Percentiles rank a stretch among this genome's conserved stretches.
These are phyloP conservation scores for Goniozus legneri DNA, from an alignment of 1,140 invertebrate species.

Conservation along the genomic window DNA sequence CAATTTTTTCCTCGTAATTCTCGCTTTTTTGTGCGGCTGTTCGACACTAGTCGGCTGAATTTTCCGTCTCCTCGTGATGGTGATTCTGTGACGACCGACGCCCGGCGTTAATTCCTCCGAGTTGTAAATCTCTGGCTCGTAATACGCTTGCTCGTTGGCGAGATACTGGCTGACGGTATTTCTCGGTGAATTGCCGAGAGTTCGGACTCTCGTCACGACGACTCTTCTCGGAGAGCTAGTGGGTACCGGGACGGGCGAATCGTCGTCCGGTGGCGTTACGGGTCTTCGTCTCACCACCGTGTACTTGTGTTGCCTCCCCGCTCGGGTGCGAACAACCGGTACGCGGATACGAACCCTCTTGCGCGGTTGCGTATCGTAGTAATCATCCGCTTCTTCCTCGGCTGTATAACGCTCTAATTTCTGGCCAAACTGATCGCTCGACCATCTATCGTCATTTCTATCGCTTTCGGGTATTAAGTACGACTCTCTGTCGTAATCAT, in stretches of 20 bases:
- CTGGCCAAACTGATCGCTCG: neutral
- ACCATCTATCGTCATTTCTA: slow-evolving; percentile 10
- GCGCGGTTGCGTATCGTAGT: slow-evolving; percentile 22
- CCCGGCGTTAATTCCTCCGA: slow-evolving; percentile 11
- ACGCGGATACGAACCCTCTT: slow-evolving; percentile 44
- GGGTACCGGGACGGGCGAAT: slow-evolving; percentile 7
- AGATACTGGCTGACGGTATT: neutral
- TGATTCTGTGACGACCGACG: slow-evolving; percentile 39
- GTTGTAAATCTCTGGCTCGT: neutral
- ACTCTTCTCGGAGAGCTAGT: slow-evolving; percentile 33
- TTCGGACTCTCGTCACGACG: slow-evolving; percentile 41
- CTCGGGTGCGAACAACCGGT: slow-evolving; percentile 36
- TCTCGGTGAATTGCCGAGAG: slow-evolving; percentile 17
- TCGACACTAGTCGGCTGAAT: slow-evolving; percentile 26
- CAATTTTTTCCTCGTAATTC: slow-evolving; percentile 46
- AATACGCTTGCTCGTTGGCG: neutral
- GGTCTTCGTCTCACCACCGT: slow-evolving; percentile 47
- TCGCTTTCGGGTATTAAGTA: slow-evolving; percentile 5
- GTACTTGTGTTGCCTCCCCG: slow-evolving; percentile 39
- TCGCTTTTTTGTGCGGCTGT: slow-evolving; percentile 16
- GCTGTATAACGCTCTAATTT: too few relatives aligned
- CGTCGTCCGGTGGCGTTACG: slow-evolving; percentile 25
- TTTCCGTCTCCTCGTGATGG: slow-evolving; percentile 45
- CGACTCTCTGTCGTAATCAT: too few relatives aligned
- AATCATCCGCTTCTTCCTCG: slow-evolving; percentile 22